phyloP scores from a whole-genome alignment of 2,888 invertebrate genomes.

The Gortyna flavago region DNA sequence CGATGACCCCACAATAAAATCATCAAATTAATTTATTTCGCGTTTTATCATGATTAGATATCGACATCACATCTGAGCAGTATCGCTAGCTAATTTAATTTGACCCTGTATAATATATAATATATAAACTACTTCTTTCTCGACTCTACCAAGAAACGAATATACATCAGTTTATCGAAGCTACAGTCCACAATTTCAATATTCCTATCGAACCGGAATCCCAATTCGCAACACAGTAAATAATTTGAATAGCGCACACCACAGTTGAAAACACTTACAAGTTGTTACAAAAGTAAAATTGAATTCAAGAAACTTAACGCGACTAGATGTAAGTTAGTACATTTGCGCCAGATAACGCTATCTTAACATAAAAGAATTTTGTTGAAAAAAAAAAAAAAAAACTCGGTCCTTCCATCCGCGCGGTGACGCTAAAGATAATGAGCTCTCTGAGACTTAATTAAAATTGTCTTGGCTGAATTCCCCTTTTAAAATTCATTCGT shows the following conservation, averaged over 20 bases:
- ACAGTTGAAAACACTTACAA: conserved; percentile 59
- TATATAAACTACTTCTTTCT: background rate
- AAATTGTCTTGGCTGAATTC: conserved; percentile 70
- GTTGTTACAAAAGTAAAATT: conserved; percentile 64
- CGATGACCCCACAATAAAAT: no score
- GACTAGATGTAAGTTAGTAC: conserved; percentile 61
- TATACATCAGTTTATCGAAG: background rate
- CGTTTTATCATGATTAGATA: no score
- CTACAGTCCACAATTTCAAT: conserved; percentile 12
- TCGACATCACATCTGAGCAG: background rate
- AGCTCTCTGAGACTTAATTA: conserved; percentile 73
- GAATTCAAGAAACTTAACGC: conserved; percentile 61
- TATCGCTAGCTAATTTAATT: background rate
- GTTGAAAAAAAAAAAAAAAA: conserved; percentile 57
- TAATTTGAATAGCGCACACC: conserved; percentile 43
- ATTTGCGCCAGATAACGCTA: conserved; percentile 65
- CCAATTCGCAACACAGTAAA: conserved; percentile 41
- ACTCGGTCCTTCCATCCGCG: conserved; percentile 52
- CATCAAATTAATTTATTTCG: no score
- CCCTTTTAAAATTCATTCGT: conserved; percentile 66
- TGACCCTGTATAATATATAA: no score
- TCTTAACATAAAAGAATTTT: conserved; percentile 65
- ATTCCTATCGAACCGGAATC: conserved; percentile 21
- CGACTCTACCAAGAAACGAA: background rate
- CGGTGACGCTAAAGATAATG: conserved; percentile 69